Base-by-base conservation (phyloP, 2,113 vertebrate genomes). In the Motacilla tschutschensis region DNA sequence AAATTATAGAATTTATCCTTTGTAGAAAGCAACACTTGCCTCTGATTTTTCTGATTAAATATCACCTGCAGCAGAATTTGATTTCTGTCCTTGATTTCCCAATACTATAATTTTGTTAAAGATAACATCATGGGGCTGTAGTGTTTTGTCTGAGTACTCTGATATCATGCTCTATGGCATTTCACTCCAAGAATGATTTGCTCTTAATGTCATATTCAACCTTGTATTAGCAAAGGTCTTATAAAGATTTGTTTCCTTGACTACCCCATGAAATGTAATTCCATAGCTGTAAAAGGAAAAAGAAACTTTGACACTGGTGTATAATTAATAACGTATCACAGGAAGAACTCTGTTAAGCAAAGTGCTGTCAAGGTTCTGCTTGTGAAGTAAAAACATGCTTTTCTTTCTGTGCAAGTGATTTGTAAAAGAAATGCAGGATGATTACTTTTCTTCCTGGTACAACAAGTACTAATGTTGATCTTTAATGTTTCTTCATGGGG, bases 161-260 rank as follows among this genome's bases (percentile, higher is more conserved):
- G 78, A 18, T 86, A 48, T 50, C 35, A 11, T 43, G 44, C 16
- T 76, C 22, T 51, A 8, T 73, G 70, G 29, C 55, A 86, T 88
- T 86, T 90, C 57, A 88, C 71, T 79, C 55, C 40, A 90, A 71
- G 67, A 90, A 79, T 63, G 38, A 74, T 76, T 88, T 86, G 11
- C 48, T 88, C 47, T 84, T 88, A 44, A 77, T 82, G 60, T 67
- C 60, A 33, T 50, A 79, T 62, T 84, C 75, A 76, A 73, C 63
- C 24, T 73, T 82, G 26, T 64, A 60, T 67, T 82, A 70, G n/a
- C 17, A 84, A 74, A 93, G 72, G 75, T 63, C 67, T 66, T 46
- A 44, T 7, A 88, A 92, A 92, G 59, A 84, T 84, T 92, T 88
- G 83, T 92, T 86, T 91, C 88, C 71, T 84, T 90, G 84, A 71